These are phyloP conservation scores for Apodemia hepburni DNA, from an alignment of 2,888 invertebrate genomes.

Conservation along the genomic window DNA sequence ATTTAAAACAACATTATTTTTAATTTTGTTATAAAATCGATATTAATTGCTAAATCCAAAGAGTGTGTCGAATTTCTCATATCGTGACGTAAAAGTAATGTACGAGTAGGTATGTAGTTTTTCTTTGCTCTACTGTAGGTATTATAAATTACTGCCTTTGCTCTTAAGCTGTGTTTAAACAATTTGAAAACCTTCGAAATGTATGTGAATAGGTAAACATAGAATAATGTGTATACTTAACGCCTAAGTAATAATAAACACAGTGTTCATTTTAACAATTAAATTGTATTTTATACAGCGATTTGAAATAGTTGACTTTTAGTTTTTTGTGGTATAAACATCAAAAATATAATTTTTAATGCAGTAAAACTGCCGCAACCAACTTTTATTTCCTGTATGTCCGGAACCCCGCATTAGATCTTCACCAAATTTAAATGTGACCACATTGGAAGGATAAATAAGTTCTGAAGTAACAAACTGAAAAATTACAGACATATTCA, in stretches of 20 bases:
- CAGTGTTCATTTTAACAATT: background rate
- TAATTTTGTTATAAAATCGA: too few relatives aligned
- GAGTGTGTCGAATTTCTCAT: too few relatives aligned
- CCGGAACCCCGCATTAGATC: too few relatives aligned
- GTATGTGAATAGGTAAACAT: background rate
- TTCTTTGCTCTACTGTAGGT: background rate
- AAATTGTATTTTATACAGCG: background rate
- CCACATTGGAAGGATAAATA: too few relatives aligned
- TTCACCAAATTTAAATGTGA: too few relatives aligned
- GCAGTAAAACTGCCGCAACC: too few relatives aligned
- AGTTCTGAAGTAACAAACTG: too few relatives aligned
- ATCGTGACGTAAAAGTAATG: too few relatives aligned
- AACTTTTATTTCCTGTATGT: too few relatives aligned
- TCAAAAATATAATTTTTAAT: background rate
- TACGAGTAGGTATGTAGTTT: constrained; percentile 27
- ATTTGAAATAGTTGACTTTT: background rate
- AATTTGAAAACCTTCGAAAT: constrained; percentile 5
- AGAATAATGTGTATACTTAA: constrained; percentile 7
- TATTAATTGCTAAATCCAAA: too few relatives aligned
- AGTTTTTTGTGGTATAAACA: background rate
- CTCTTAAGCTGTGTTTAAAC: background rate
- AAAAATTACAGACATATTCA: too few relatives aligned
- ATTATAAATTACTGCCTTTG: background rate
- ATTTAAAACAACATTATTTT: too few relatives aligned
- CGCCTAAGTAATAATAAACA: background rate